Evolutionary conservation across 2,797 vertebrate genomes (phyloP).

Genomic region (Geotrypetes seraphini): DNA sequence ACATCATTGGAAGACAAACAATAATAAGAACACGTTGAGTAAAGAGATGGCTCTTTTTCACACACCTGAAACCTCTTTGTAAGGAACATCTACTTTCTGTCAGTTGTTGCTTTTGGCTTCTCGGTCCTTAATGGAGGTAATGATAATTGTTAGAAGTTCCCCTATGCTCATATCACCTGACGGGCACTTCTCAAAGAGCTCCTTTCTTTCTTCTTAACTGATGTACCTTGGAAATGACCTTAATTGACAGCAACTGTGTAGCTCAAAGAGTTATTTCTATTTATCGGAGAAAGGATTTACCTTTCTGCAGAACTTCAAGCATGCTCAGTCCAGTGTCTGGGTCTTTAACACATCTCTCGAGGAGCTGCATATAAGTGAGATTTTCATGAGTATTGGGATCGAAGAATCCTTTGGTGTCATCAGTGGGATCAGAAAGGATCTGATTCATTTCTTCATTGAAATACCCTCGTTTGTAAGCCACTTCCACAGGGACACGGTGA

Average conservation of each 20-base stretch:
- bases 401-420: conserved; percentile 57
- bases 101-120: conserved; percentile 27
- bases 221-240: conserved; percentile 29
- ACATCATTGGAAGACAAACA: neutral
- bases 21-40: no score
- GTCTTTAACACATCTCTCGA: conserved; percentile 58
- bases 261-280: neutral
- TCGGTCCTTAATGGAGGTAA: conserved; percentile 11
- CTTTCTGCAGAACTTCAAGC: conserved; percentile 19
- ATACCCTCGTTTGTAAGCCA: conserved; percentile 63
- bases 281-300: neutral
- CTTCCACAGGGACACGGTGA: conserved; percentile 57
- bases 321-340: conserved; percentile 50
- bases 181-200: conserved; percentile 15
- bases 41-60: no score
- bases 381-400: conserved; percentile 64
- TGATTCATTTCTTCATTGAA: conserved; percentile 63
- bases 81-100: conserved; percentile 50
- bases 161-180: rapidly evolving
- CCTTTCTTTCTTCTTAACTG: conserved; percentile 40
- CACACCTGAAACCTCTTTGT: neutral
- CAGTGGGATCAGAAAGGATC: conserved; percentile 47
- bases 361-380: conserved; percentile 56
- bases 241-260: neutral
- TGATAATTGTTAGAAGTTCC: neutral